Base-by-base conservation (phyloP, 2,888 invertebrate species). In the Mimumesa dahlbomi region DNA sequence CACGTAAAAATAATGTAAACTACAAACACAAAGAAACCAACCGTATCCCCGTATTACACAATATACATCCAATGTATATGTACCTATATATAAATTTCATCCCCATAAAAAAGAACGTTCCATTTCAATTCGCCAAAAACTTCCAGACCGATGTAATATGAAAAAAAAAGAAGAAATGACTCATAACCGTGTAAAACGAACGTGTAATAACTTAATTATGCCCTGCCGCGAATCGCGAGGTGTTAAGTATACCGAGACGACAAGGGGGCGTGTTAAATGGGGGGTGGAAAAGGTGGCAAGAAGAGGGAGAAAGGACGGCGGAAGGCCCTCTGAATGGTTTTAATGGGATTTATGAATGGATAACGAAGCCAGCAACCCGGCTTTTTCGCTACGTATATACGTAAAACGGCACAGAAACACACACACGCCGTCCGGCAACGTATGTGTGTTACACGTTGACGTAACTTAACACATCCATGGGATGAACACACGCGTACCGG, bases 181-280 rank as follows among this genome's bases (percentile, higher is more conserved):
- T 61, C 57, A 52, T 67, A 80, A 71, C 69, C 71, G 63, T 65
- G 76, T 62, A 71, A 62, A 79, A 79, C 69, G 81, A 75, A 79
- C 75, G 81, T 76, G 81, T 83, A 85, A 84, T 79, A 77, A 75
- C 82, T 86, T 85, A 83, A 85, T 86, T 86, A 83, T 76, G 81
- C 74, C 70, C 69, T 48, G 73, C 31, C 59, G 75, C 56, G 75
- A 73, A 68, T 72, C 64, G 66, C 73, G 71, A 80, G 77, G 77
- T 79, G 80, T 77, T 81, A 75, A 82, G 63, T 66, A 53, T 52
- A 48, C 36, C 53, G 61, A 16, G 53, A 62, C 49, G 70, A 52
- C 63, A 65, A 57, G 69, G 59, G 68, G 49, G 72, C 57, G 70
- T 65, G 63, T 64, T 64, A 54, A 49, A 64, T 13, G 50, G 46